phyloP scores from a whole-genome alignment of 2,888 invertebrate genomes.

The Gortyna flavago region DNA sequence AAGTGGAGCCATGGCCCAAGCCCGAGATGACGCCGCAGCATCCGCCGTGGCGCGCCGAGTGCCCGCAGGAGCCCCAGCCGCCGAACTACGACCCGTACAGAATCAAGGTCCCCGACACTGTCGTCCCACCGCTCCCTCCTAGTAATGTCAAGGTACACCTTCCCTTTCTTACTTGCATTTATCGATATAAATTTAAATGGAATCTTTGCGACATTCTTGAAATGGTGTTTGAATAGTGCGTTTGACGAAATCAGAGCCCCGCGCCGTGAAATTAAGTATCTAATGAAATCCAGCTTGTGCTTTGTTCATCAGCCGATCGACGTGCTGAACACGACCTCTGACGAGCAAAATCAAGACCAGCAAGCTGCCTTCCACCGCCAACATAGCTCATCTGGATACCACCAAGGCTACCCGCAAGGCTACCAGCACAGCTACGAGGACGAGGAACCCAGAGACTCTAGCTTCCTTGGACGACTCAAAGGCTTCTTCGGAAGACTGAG shows the following conservation, averaged over 20 bases:
- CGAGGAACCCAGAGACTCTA: constrained; percentile 66
- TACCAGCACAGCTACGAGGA: constrained; percentile 39
- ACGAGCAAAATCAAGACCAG: constrained; percentile 45
- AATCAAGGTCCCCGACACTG: constrained; percentile 83
- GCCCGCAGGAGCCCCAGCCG: constrained; percentile 79
- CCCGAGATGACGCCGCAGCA: constrained; percentile 67
- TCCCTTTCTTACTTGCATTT: constrained; percentile 3
- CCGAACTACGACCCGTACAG: constrained; percentile 85
- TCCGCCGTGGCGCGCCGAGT: constrained; percentile 77
- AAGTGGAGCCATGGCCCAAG: constrained; percentile 82
- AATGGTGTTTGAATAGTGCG: constrained; percentile 80
- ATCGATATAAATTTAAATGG: constrained; percentile 12
- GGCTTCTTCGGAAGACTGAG: constrained; percentile 75
- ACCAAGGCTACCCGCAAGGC: constrained; percentile 5
- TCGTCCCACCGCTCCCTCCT: constrained; percentile 82
- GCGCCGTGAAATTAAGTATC: constrained; percentile 80
- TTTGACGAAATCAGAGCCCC: constrained; percentile 88
- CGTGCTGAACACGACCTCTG: constrained; percentile 70
- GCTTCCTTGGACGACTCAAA: constrained; percentile 78
- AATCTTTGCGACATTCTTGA: constrained; percentile 71
- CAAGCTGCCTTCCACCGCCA: constrained; percentile 49
- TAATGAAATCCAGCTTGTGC: constrained; percentile 88
- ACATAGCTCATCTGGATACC: constrained; percentile 38
- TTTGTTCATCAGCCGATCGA: constrained; percentile 87
- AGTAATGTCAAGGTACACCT: constrained; percentile 82